These are phyloP conservation scores for Kryphioiulus occultus DNA, from an alignment of 2,888 invertebrate species.

Conservation along the genomic window DNA sequence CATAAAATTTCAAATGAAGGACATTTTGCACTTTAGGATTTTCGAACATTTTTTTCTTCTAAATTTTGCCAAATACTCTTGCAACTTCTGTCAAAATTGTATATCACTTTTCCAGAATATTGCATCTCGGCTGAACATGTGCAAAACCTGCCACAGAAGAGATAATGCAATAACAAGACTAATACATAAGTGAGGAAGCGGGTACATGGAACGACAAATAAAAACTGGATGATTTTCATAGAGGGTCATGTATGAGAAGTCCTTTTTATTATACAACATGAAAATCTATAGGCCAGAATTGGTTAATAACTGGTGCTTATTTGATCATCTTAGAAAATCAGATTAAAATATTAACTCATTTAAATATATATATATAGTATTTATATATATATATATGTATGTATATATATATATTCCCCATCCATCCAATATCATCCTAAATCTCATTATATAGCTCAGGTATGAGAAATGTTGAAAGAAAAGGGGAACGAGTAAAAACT, in stretches of 20 bases:
- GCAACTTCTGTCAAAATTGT: background rate
- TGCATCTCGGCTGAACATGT: slow-evolving; percentile 41
- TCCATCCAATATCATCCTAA: slow-evolving; percentile 39
- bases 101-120: slow-evolving; percentile 24
- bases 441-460: slow-evolving; percentile 11
- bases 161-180: background rate
- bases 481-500: background rate
- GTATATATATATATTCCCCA: slow-evolving; percentile 40
- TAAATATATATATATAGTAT: slow-evolving; percentile 39
- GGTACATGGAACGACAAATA: background rate
- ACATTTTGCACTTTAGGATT: background rate
- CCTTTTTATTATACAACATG: slow-evolving; percentile 39
- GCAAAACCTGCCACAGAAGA: slow-evolving; percentile 38
- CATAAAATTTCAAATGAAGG: background rate
- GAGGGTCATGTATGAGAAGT: slow-evolving; percentile 33
- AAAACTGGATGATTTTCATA: slow-evolving; percentile 2
- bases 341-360: slow-evolving; percentile 44
- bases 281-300: slow-evolving; percentile 39
- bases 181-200: background rate
- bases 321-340: slow-evolving; percentile 37
- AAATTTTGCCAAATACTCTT: slow-evolving; percentile 24
- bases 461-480: background rate
- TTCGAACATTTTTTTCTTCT: background rate
- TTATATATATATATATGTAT: background rate
- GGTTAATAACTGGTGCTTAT: slow-evolving; percentile 42